Conservation (phyloP, 1,140 invertebrate species). For the Meloidogyne exigua region DNA sequence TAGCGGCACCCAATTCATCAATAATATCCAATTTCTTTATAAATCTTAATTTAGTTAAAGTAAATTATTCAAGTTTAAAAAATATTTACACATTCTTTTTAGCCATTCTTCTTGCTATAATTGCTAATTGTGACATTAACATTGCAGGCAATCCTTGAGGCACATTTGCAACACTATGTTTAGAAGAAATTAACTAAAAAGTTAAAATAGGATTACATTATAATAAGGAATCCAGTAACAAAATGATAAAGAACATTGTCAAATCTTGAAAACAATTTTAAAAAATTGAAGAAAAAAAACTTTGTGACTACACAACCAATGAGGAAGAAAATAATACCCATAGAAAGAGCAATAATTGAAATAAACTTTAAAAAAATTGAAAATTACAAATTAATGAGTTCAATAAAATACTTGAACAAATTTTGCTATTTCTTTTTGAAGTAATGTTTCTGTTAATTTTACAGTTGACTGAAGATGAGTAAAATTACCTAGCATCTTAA, state of each 20-base stretch:
- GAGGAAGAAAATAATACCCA: conserved; percentile 58
- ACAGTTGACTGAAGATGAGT: conserved; percentile 53
- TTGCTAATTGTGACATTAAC: conserved; percentile 92
- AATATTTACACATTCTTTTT: conserved; percentile 96
- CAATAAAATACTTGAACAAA: conserved; percentile 58
- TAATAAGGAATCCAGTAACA: conserved; percentile 61
- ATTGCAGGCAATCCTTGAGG: conserved; percentile 80
- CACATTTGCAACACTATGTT: conserved; percentile 54
- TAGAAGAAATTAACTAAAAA: background rate
- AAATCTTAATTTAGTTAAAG: background rate
- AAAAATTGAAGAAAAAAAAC: conserved; percentile 18
- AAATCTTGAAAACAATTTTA: conserved; percentile 37
- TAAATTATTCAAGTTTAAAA: conserved; percentile 32
- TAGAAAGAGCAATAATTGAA: conserved; percentile 53
- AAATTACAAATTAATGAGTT: background rate
- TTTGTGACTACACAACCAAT: conserved; percentile 55
- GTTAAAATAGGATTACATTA: conserved; percentile 39
- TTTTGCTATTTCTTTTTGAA: conserved; percentile 55
- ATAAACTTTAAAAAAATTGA: background rate
- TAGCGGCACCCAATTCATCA: conserved; percentile 93
- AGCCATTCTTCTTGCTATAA: conserved; percentile 98
- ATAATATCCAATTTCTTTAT: conserved; percentile 81
- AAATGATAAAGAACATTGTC: conserved; percentile 62
- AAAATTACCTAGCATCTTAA: conserved; percentile 56
- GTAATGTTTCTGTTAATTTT: conserved; percentile 45